Base-by-base conservation (phyloP, 2,888 invertebrate species). In the Strigamia transsilvanica region DNA sequence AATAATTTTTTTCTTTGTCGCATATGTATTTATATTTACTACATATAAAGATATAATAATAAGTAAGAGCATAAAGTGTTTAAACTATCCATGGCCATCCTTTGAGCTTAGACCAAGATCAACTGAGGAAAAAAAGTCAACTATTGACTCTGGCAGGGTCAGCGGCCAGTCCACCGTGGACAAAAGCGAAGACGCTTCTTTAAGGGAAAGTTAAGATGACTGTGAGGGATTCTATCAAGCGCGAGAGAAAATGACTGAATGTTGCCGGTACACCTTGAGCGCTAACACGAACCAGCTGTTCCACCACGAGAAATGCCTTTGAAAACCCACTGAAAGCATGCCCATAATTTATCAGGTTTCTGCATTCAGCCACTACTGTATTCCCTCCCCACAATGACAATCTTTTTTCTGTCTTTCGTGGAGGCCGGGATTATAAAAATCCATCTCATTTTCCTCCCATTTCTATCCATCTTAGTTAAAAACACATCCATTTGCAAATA, bases 261-360 rank as follows among this genome's bases (percentile, higher is more conserved):
- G 73, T 27, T 32, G 27, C 23, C 12, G 1, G 32, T 73, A 73
- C 73, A 73, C 73, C 32, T 73, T 6, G 32, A 15, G 73, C 73
- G 73, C 73, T 73, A 73, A 73, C 73, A 73, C 32, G 73, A 2
- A 73, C 73, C 73, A 73, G 73, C 73, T 73, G 73, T 73, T 73
- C 32, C 73, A 23, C 73, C 73, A 61, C 32, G 73, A 73, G 73
- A 27, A 32, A 73, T 23, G 73, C n/a, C 73, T 73, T 73, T 73
- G 73, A 73, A 73, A 56, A 73, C 32, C 73, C 73, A 73, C 73
- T 27, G 73, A 73, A 73, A 73, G 32, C 73, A 73, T 32, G 73
- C n/a, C 73, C 73, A 73, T 73, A 73, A 73, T 73, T 73, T 73
- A 73, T 73, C 73, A 32, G 27, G 15, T 73, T 73, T 73, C 73